A percentile compares a stretch with the other conserved stretches of the same genome.
These are phyloP conservation scores for Cheilosia impressa DNA, from an alignment of 2,888 invertebrate species.

Conservation along the genomic window DNA sequence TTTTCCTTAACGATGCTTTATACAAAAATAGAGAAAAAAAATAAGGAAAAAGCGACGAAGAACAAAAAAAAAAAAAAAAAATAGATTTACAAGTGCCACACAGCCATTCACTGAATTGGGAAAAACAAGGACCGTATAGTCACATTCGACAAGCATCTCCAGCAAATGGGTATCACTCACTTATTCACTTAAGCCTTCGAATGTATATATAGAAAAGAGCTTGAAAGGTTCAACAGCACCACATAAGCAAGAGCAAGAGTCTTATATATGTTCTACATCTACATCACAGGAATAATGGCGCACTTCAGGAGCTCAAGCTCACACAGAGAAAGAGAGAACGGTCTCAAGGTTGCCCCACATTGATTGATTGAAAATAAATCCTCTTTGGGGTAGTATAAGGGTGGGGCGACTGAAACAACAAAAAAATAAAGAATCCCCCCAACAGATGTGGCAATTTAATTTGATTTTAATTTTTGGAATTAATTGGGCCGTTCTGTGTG, in stretches of 20 bases:
- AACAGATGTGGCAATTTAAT: slow-evolving; percentile 26
- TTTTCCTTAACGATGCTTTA: slow-evolving; percentile 61
- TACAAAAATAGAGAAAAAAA: slow-evolving; percentile 9
- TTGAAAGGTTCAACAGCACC: slow-evolving; percentile 49
- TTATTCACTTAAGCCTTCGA: slow-evolving; percentile 70
- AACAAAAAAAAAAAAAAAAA: not conserved
- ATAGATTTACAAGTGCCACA: slow-evolving; percentile 20
- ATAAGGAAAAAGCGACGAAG: slow-evolving; percentile 25
- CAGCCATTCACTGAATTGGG: slow-evolving; percentile 36
- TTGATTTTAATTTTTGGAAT: slow-evolving; percentile 41
- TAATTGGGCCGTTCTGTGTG: slow-evolving; percentile 28
- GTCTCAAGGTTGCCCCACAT: slow-evolving; percentile 42
- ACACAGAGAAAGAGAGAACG: slow-evolving; percentile 2
- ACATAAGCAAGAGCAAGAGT: slow-evolving; percentile 3
- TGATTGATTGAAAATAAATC: slow-evolving; percentile 63
- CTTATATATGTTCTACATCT: slow-evolving; percentile 2
- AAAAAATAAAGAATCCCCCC: not conserved
- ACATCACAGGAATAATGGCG: slow-evolving; percentile 47
- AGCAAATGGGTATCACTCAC: slow-evolving; percentile 69
- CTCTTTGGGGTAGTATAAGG: slow-evolving; percentile 33
- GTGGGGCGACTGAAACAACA: not conserved
- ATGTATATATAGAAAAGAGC: slow-evolving; percentile 24
- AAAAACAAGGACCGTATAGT: slow-evolving; percentile 39
- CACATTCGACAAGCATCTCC: slow-evolving; percentile 60
- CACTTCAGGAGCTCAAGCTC: slow-evolving; percentile 31